Conservation (phyloP, 2,113 vertebrate genomes). For the Albula goreensis region DNA sequence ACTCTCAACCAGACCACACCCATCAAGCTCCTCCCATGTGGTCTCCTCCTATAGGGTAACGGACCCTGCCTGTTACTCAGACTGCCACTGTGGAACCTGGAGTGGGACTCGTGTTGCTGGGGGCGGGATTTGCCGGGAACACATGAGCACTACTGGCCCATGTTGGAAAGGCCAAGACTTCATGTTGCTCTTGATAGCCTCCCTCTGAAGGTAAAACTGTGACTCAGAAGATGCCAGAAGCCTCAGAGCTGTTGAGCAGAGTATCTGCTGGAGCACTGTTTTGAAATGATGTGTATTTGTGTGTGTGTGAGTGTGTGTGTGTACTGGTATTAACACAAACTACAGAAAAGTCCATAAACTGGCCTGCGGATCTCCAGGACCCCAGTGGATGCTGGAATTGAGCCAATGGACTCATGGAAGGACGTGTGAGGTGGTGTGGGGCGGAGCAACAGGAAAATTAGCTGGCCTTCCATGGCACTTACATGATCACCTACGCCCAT, state of each 20-base stretch:
- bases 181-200: background rate
- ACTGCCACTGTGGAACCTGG: background rate
- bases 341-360: background rate
- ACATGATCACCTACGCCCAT: conserved; percentile 47
- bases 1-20: conserved; percentile 30
- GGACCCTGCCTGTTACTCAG: background rate
- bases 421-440: conserved; percentile 31
- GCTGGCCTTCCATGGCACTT: background rate
- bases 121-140: conserved; percentile 2
- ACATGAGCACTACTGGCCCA: background rate
- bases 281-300: conserved; percentile 23
- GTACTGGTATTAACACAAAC: conserved; percentile 38
- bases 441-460: background rate
- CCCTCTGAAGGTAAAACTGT: background rate
- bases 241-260: conserved; percentile 72
- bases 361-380: background rate
- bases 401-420: background rate
- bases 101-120: conserved; percentile 46
- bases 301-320: conserved; percentile 40
- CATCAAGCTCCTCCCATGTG: conserved; percentile 18
- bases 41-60: conserved; percentile 28
- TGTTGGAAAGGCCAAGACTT: conserved; percentile 43
- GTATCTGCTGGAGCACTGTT: conserved; percentile 32
- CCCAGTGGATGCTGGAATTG: background rate
- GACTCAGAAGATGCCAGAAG: conserved; percentile 61